These are phyloP conservation scores for Drosophila rellima DNA, from an alignment of 2,888 invertebrate species.

Conservation along the genomic window DNA sequence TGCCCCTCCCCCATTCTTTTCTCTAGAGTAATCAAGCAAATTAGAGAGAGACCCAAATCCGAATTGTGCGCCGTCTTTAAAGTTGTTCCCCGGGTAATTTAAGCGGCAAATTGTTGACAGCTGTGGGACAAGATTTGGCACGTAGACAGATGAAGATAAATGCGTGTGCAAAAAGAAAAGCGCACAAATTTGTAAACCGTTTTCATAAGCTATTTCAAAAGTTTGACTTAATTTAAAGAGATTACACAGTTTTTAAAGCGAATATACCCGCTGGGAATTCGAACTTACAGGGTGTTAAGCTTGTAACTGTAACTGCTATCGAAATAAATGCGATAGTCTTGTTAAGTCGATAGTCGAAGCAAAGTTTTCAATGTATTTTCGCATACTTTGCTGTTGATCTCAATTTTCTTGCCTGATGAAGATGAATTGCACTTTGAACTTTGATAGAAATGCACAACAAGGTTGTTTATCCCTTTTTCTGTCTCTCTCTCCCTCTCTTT, in stretches of 20 bases:
- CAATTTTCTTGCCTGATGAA: slow-evolving; percentile 59
- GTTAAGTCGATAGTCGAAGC: slow-evolving; percentile 51
- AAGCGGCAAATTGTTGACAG: slow-evolving; percentile 78
- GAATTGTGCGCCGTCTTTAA: slow-evolving; percentile 31
- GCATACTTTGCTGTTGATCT: slow-evolving; percentile 51
- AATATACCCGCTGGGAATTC: neutral
- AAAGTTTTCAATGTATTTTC: slow-evolving; percentile 47
- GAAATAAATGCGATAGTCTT: slow-evolving; percentile 63
- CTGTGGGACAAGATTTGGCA: slow-evolving; percentile 53
- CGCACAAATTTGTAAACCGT: neutral
- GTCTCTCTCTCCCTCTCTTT: slow-evolving; percentile 17
- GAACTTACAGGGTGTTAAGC: slow-evolving; percentile 16
- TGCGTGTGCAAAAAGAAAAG: slow-evolving; percentile 36
- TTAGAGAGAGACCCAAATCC: slow-evolving; percentile 64
- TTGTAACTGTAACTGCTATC: slow-evolving; percentile 48
- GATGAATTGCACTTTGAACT: slow-evolving; percentile 80
- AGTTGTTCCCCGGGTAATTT: slow-evolving; percentile 74
- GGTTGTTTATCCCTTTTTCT: slow-evolving; percentile 28
- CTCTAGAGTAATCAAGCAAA: slow-evolving; percentile 79
- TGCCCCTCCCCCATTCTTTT: neutral
- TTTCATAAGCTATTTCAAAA: slow-evolving; percentile 1
- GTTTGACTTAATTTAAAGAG: neutral
- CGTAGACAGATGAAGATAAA: slow-evolving; percentile 78
- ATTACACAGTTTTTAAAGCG: neutral
- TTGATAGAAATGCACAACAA: slow-evolving; percentile 66